These are phyloP conservation scores for Choreutis nemorana DNA, from an alignment of 2,888 invertebrate species.

Conservation along the genomic window DNA sequence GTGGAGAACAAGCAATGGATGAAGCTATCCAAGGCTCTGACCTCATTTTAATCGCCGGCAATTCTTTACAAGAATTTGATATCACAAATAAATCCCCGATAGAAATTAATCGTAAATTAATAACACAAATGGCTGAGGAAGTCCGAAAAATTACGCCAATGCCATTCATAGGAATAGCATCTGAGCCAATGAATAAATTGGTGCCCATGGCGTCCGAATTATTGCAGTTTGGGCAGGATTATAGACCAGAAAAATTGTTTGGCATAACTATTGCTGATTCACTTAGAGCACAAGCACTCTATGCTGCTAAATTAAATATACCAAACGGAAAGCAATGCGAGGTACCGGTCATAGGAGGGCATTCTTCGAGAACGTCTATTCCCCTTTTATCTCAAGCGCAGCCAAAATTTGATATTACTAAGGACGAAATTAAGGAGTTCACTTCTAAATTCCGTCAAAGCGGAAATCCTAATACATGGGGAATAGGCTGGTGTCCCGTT, in stretches of 20 bases:
- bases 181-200: conserved; percentile 49
- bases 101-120: conserved; percentile 43
- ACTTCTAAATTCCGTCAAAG: conserved; percentile 59
- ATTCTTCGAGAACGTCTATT: conserved; percentile 75
- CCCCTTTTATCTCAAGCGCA: conserved; percentile 78
- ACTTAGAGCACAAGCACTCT: conserved; percentile 79
- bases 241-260: conserved; percentile 71
- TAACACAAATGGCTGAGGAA: conserved; percentile 28
- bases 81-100: conserved; percentile 69
- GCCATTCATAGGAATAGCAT: conserved; percentile 46
- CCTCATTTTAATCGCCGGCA: conserved; percentile 73
- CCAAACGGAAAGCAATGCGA: conserved; percentile 70
- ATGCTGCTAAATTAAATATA: conserved; percentile 70
- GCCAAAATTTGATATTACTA: conserved; percentile 54
- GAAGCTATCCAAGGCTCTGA: conserved; percentile 61
- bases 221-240: conserved; percentile 40
- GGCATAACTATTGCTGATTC: conserved; percentile 79
- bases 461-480: conserved; percentile 68
- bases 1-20: conserved; percentile 27
- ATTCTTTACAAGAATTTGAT: conserved; percentile 67
- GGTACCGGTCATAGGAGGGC: conserved; percentile 83
- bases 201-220: conserved; percentile 54
- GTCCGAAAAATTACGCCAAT: conserved; percentile 29
- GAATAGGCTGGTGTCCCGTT: conserved; percentile 64
- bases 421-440: conserved; percentile 44